A percentile compares a stretch with the other conserved stretches of the same genome.
These are phyloP conservation scores for Hepsetus odoe DNA, from an alignment of 2,113 vertebrate genomes.

Conservation along the genomic window DNA sequence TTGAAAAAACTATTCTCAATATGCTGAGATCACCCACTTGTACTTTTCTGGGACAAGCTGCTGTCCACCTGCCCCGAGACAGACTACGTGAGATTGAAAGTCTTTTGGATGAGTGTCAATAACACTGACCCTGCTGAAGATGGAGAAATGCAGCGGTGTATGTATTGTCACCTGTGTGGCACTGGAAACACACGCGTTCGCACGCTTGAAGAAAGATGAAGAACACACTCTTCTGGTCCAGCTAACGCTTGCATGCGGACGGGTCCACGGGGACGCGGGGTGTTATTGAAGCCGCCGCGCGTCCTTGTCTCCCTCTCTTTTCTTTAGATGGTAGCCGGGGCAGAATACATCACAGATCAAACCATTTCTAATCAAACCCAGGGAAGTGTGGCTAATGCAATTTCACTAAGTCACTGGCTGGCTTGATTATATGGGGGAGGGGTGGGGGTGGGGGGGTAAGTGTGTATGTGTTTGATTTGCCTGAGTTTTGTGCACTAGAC, in stretches of 20 bases:
- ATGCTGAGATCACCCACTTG: no score
- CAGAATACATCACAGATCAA: conserved; percentile 75
- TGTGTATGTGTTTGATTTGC: conserved; percentile 66
- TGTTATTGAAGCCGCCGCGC: conserved; percentile 67
- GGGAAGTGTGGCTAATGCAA: conserved; percentile 83
- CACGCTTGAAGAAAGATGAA: not conserved
- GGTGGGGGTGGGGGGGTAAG: conserved; percentile 48
- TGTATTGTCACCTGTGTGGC: conserved; percentile 4
- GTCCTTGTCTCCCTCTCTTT: conserved; percentile 49
- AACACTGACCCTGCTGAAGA: conserved; percentile 24
- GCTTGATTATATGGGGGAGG: conserved; percentile 79
- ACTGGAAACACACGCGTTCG: not conserved
- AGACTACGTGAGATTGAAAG: not conserved
- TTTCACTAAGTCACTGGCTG: conserved; percentile 83
- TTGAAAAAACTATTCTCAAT: no score
- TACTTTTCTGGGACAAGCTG: not conserved
- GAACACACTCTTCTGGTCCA: conserved; percentile 25
- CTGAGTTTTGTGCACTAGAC: conserved; percentile 57
- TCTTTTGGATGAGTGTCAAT: not conserved
- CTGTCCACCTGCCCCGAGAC: conserved; percentile 30
- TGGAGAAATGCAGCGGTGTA: conserved; percentile 9
- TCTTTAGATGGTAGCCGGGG: conserved; percentile 62
- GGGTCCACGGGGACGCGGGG: conserved; percentile 51
- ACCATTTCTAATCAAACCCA: conserved; percentile 79
- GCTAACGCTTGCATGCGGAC: conserved; percentile 9